A percentile compares a stretch with the other conserved stretches of the same genome.
phyloP scores from a whole-genome alignment of 2,888 invertebrate species.

The Lepidonotus clava region DNA sequence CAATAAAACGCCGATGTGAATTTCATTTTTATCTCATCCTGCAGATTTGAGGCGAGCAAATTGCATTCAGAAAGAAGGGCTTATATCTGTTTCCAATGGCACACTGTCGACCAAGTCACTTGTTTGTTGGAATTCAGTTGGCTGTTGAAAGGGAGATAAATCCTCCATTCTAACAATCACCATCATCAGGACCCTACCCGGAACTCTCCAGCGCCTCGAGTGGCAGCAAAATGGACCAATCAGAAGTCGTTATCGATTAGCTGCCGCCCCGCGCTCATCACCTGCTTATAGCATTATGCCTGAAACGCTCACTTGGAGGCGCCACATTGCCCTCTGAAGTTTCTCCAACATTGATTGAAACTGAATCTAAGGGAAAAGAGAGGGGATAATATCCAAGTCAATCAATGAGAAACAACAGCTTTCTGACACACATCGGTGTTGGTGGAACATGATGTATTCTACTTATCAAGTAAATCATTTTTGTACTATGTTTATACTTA shows the following conservation, averaged over 20 bases:
- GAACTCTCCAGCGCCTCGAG: neutral
- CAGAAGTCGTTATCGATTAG: slow-evolving; percentile 11
- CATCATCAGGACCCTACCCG: neutral
- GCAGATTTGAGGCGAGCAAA: too few relatives aligned
- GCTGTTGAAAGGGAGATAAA: neutral
- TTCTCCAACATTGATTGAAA: slow-evolving; percentile 9
- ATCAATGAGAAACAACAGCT: neutral
- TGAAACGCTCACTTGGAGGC: neutral
- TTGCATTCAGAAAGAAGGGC: too few relatives aligned
- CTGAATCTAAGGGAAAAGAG: neutral
- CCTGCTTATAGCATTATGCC: neutral
- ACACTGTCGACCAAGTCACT: too few relatives aligned
- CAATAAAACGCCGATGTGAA: too few relatives aligned
- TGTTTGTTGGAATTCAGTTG: neutral
- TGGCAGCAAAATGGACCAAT: slow-evolving; percentile 2
- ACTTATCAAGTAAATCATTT: too few relatives aligned
- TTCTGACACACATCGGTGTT: too few relatives aligned
- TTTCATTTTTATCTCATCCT: too few relatives aligned
- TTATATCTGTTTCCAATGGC: too few relatives aligned
- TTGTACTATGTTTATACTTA: too few relatives aligned
- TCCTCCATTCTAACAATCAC: neutral
- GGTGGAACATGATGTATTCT: too few relatives aligned
- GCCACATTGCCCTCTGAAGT: neutral
- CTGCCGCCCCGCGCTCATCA: neutral
- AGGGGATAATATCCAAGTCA: neutral